These are phyloP conservation scores for Helostoma temminkii DNA, from an alignment of 2,797 vertebrate genomes.

Conservation along the genomic window DNA sequence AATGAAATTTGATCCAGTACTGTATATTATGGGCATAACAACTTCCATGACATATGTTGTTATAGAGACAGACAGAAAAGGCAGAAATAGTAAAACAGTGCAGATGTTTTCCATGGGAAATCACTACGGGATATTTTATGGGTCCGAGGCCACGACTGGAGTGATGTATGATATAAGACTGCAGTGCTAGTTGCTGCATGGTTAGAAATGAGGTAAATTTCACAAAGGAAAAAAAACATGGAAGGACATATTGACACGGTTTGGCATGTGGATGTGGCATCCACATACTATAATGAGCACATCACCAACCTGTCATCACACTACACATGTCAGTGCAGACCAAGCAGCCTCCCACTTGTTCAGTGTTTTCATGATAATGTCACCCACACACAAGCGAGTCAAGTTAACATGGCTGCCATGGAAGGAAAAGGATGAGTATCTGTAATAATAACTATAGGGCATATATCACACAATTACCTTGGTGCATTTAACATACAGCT, in stretches of 20 bases:
- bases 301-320: constrained; percentile 27
- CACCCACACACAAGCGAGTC: constrained; percentile 25
- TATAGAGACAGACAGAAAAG: constrained; percentile 23
- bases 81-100: not conserved
- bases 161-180: constrained; percentile 27
- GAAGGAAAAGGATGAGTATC: constrained; percentile 11
- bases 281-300: constrained; percentile 42
- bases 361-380: constrained; percentile 38
- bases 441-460: not conserved
- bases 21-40: constrained; percentile 67
- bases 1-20: constrained; percentile 75
- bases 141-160: constrained; percentile 19
- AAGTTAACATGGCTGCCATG: not conserved
- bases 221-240: not conserved
- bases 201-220: constrained; percentile 5
- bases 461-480: constrained; percentile 1
- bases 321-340: constrained; percentile 30
- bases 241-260: constrained; percentile 28
- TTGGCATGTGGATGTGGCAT: constrained; percentile 25
- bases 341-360: constrained; percentile 24
- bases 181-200: constrained; percentile 8
- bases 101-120: constrained; percentile 17
- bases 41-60: constrained; percentile 58
- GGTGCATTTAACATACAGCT: constrained; percentile 17
- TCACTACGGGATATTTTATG: not conserved